Base-by-base conservation (phyloP, 2,797 vertebrate species). In the Rhinatrema bivittatum region DNA sequence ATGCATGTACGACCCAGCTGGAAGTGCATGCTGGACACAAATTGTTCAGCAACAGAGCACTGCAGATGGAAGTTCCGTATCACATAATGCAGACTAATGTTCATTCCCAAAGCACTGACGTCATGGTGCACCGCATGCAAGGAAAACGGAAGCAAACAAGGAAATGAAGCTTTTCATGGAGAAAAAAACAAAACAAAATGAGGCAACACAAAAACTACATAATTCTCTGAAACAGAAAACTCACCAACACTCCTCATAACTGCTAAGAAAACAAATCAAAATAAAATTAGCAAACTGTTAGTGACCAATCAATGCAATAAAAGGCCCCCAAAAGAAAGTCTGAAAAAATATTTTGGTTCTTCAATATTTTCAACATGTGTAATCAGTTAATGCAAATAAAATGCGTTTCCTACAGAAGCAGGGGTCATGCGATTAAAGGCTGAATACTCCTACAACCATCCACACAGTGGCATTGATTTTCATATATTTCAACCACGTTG, bases 191-290 rank as follows among this genome's bases (percentile, higher is more conserved):
- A 37, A 16, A 33, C 17, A 61, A 55, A 34, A 7, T 19, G 8
- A 20, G 6, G 12, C 7, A 55, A 38, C 56, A 74, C 43, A 70
- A 36, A 78, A 68, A 62, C 52, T 61, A 42, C 61, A 56, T 50
- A 66, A 49, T 62, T 53, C 60, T 53, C 53, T 62, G 58, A 69
- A 70, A 79, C 70, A 69, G 61, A 75, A 84, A 88, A 98, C 94
- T 98, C 94, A 98, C 94, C 94, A 88, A 91, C 82, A 87, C 78
- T 97, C 94, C 87, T 97, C 93, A 95, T 83, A 93, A 86, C 89
- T 59, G 90, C 93, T 98, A 83, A 37, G 47, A 38, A 69, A 72
- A 72, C 65, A 69, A 64, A 79, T 38, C 70, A 76, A 81, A 71
- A 75, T 12, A 78, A 80, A 65, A 76, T 83, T 80, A 86, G 78